Percentiles rank a stretch among this genome's conserved stretches.
Evolutionary conservation across 2,113 vertebrate genomes (phyloP).

Genomic region (Sakesphorus luctuosus): DNA sequence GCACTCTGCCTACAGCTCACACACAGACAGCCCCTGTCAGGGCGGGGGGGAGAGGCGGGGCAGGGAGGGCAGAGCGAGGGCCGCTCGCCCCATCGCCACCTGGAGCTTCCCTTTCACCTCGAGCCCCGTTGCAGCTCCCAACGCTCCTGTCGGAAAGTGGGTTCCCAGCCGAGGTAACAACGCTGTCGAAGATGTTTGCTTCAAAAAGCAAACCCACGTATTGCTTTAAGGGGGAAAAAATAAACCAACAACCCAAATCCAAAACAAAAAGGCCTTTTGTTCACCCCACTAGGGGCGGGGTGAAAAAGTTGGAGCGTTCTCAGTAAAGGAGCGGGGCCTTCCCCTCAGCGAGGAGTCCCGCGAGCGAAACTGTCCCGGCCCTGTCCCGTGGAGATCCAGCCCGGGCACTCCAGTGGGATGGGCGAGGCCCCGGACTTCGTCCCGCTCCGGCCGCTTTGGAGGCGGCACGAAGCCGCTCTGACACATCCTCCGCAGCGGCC

Average conservation of each 20-base stretch:
- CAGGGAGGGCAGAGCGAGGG: neutral
- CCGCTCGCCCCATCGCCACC: neutral
- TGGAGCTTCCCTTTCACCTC: neutral
- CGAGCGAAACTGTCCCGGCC: neutral
- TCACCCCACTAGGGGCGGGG: accelerated
- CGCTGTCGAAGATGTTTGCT: neutral
- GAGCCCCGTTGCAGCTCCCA: neutral
- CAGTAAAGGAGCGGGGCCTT: neutral
- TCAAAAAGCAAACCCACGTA: too few relatives aligned
- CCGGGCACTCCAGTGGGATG: neutral
- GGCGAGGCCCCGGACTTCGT: neutral
- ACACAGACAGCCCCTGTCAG: accelerated
- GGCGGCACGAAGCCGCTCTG: neutral
- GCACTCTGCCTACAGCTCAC: accelerated
- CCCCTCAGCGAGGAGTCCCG: neutral
- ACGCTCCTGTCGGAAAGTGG: accelerated
- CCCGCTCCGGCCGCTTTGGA: neutral
- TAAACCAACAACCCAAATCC: neutral
- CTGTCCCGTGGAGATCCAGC: neutral
- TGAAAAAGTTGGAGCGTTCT: neutral
- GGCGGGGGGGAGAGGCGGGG: neutral
- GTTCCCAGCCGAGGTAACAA: neutral
- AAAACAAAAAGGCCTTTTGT: neutral
- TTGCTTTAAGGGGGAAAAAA: neutral
- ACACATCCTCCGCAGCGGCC: neutral